Percentiles rank a stretch among this genome's conserved stretches.
Evolutionary conservation across 2,113 vertebrate genomes (phyloP).

Genomic region (Origma solitaria): DNA sequence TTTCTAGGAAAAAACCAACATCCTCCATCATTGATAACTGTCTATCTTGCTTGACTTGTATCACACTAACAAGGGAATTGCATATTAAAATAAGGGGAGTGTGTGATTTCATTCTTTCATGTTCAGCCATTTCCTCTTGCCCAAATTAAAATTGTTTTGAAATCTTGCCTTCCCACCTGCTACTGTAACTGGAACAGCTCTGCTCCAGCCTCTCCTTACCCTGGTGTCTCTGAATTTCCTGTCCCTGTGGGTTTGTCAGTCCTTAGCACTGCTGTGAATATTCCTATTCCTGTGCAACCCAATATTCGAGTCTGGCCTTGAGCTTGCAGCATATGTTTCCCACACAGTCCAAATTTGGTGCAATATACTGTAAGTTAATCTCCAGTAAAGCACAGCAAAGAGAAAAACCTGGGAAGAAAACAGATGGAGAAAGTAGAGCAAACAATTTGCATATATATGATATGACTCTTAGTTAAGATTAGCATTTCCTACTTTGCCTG

Average conservation of each 20-base stretch:
- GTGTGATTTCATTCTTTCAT: not conserved
- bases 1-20: not conserved
- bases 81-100: not conserved
- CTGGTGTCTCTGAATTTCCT: conserved; percentile 37
- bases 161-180: conserved; percentile 48
- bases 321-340: conserved; percentile 61
- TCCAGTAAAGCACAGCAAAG: conserved; percentile 24
- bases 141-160: conserved; percentile 33
- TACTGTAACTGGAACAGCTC: conserved; percentile 42
- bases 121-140: conserved; percentile 32
- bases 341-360: conserved; percentile 49
- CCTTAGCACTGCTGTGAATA: conserved; percentile 39
- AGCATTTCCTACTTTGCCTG: conserved; percentile 38
- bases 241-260: conserved; percentile 48
- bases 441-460: conserved; percentile 59
- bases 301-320: conserved; percentile 54
- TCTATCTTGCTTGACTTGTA: not conserved
- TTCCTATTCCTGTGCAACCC: conserved; percentile 55
- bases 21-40: not conserved
- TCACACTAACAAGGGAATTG: not conserved
- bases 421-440: conserved; percentile 67
- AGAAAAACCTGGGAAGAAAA: conserved; percentile 48
- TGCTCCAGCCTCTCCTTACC: conserved; percentile 22
- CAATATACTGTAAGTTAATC: conserved; percentile 52
- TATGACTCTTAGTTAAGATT: conserved; percentile 58